Base-by-base conservation (phyloP, 2,888 invertebrate species). In the Heliconius ismenius region DNA sequence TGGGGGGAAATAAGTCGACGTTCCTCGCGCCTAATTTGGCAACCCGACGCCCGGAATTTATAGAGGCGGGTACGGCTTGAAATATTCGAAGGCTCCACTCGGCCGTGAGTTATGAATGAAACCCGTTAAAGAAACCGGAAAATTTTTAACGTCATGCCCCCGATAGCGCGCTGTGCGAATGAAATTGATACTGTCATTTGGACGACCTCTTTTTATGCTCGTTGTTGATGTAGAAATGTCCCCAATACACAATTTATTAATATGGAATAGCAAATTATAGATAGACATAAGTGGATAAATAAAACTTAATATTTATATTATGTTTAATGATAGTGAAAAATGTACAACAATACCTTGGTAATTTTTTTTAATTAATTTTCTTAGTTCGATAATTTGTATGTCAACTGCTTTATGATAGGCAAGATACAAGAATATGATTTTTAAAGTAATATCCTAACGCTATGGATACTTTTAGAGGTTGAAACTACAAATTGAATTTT, bases 91-190 rank as follows among this genome's bases (percentile, higher is more conserved):
- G 89, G 91, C 90, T 92, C 91, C 92, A 90, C 91, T 93, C 93
- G 91, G 81, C 92, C 92, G 92, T 92, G 91, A 93, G 93, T 94
- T 94, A 94, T 94, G 94, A 93, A 94, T 92, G 93, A 92, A 92
- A 91, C 92, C 92, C 91, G 93, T 90, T 91, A 92, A 93, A 93
- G 92, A 93, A 91, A 90, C 93, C 92, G 92, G 93, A 94, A 93
- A 93, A 93, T 93, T 93, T 92, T 89, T 89, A 91, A 89, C 92
- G 89, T 89, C 88, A 86, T 84, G 86, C 81, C 76, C 86, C 84
- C 86, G 83, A 84, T 77, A 77, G 64, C 76, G 73, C 63, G 83
- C 81, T 83, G 67, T 74, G 68, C 58, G 85, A 82, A 84, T 77
- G 81, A 82, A 83, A 83, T 75, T 75, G 73, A 75, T 75, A 76